These are phyloP conservation scores for Pelodiscus sinensis DNA, from an alignment of 2,113 vertebrate species.

Conservation along the genomic window DNA sequence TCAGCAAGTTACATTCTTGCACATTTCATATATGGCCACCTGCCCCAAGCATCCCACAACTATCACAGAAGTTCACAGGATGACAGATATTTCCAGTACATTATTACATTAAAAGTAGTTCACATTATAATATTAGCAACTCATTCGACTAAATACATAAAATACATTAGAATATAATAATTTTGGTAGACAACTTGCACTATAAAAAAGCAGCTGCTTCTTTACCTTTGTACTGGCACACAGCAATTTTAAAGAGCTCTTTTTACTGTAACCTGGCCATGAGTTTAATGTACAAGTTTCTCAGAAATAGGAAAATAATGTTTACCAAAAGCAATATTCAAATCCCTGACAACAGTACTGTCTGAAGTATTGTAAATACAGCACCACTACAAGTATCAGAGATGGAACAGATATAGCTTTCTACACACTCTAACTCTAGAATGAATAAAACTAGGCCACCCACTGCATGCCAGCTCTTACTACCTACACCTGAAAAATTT, in stretches of 20 bases:
- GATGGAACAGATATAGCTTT: neutral
- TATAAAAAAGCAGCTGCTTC: constrained; percentile 31
- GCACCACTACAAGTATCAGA: neutral
- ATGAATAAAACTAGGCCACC: constrained; percentile 5
- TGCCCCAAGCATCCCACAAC: neutral
- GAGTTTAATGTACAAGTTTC: constrained; percentile 6
- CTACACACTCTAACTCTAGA: constrained; percentile 9
- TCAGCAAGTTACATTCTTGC: neutral
- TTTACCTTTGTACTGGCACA: constrained; percentile 22
- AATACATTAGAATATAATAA: neutral
- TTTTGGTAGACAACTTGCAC: constrained; percentile 44
- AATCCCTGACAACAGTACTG: constrained; percentile 32
- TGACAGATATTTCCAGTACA: neutral
- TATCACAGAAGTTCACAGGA: neutral
- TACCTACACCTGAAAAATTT: neutral
- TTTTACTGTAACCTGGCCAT: constrained; percentile 38
- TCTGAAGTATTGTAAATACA: constrained; percentile 28
- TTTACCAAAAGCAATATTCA: constrained; percentile 32
- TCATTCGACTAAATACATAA: constrained; percentile 1
- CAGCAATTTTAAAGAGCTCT: constrained; percentile 18
- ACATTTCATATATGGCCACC: neutral
- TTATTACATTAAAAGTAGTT: neutral
- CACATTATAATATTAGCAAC: constrained; percentile 15
- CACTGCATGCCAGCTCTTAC: neutral
- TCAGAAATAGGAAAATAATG: constrained; percentile 21